A percentile compares a stretch with the other conserved stretches of the same genome.
phyloP scores from a whole-genome alignment of 2,797 vertebrate genomes.

The Pangasius djambal region DNA sequence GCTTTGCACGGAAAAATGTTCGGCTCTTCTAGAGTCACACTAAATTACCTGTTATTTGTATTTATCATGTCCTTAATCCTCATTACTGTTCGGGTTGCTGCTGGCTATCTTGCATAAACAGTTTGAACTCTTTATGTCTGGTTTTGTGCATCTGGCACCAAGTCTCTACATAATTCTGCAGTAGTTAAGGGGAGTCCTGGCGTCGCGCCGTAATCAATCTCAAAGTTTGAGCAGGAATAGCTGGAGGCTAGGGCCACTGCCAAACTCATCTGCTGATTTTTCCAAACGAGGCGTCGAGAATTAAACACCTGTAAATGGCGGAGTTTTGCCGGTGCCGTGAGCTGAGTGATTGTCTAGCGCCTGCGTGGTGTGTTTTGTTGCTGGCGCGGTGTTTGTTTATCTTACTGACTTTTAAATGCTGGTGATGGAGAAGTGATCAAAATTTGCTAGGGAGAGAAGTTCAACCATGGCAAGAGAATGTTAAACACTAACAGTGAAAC shows the following conservation, averaged over 20 bases:
- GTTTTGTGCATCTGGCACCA: not conserved
- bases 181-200: slow-evolving; percentile 8
- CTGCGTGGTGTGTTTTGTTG: slow-evolving; percentile 15
- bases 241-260: slow-evolving; percentile 38
- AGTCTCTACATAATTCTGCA: not conserved
- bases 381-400: not conserved
- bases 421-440: not conserved
- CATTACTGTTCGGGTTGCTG: not conserved
- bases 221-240: slow-evolving; percentile 48
- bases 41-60: not conserved
- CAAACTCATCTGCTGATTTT: slow-evolving; percentile 38
- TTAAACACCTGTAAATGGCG: not conserved
- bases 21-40: not conserved
- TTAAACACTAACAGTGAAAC: not conserved
- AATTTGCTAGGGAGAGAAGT: not conserved
- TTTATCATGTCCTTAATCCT: not conserved
- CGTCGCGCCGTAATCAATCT: slow-evolving; percentile 51
- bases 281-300: not conserved
- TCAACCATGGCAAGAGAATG: not conserved
- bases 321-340: slow-evolving; percentile 17
- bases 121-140: not conserved
- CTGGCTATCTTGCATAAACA: not conserved
- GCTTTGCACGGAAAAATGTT: not conserved
- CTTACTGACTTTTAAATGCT: slow-evolving; percentile 21
- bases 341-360: not conserved